Percentiles rank a stretch among this genome's conserved stretches.
Conservation (phyloP, 2,113 vertebrate species). For the Ammodytes marinus region DNA sequence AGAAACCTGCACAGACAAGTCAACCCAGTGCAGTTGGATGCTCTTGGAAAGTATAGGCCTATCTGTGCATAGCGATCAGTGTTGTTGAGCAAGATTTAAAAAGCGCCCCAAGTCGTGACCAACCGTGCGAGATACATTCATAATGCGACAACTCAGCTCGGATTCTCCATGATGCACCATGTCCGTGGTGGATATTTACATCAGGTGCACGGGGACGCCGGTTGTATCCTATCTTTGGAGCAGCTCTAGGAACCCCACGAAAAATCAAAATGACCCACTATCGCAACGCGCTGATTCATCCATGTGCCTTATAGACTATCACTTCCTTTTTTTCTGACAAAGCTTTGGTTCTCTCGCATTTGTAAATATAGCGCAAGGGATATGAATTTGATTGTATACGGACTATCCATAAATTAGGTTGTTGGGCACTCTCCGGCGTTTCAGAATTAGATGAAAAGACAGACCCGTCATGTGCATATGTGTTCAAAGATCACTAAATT, state of each 20-base stretch:
- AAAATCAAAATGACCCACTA: conserved; percentile 24
- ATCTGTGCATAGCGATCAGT: conserved; percentile 35
- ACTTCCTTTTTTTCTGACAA: not conserved
- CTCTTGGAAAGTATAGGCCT: conserved; percentile 44
- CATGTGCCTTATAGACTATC: conserved; percentile 13
- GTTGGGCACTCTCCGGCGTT: conserved; percentile 27
- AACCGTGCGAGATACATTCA: conserved; percentile 21
- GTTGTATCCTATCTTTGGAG: conserved; percentile 31
- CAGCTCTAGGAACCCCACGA: conserved; percentile 39
- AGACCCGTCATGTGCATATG: not conserved
- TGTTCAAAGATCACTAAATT: conserved; percentile 22
- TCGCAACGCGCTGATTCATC: conserved; percentile 18
- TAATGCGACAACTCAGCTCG: conserved; percentile 50
- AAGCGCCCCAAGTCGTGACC: conserved; percentile 52
- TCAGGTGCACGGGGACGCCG: conserved; percentile 36
- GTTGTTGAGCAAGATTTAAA: conserved; percentile 22
- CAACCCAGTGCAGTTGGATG: conserved; percentile 33
- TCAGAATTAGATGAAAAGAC: conserved; percentile 38
- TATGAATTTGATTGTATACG: conserved; percentile 33
- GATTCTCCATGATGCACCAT: conserved; percentile 27
- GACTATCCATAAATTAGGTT: conserved; percentile 34
- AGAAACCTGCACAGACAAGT: conserved; percentile 54
- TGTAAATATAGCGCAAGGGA: conserved; percentile 19
- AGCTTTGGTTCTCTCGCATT: conserved; percentile 4
- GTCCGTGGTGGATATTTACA: conserved; percentile 45